Evolutionary conservation across 2,113 vertebrate genomes (phyloP).

Genomic region (Sisor rabdophorus): DNA sequence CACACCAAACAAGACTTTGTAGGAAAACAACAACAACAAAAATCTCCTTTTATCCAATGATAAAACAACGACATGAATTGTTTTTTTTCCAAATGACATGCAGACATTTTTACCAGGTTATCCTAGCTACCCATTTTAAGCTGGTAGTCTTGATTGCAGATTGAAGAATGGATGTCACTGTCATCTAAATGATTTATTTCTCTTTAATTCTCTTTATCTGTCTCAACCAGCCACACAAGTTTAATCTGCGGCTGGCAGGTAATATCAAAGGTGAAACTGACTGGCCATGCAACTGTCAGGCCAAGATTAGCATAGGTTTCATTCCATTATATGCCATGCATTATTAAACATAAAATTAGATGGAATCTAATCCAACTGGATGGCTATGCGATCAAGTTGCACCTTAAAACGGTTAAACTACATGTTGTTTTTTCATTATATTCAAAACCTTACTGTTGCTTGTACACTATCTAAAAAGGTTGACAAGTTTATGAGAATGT

Average conservation of each 20-base stretch:
- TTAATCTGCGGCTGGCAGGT: neutral
- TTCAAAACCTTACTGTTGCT: too few species aligned
- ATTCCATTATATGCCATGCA: neutral
- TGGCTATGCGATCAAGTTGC: too few species aligned
- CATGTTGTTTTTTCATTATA: too few species aligned
- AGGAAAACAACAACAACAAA: too few species aligned
- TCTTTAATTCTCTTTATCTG: neutral
- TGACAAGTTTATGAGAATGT: neutral
- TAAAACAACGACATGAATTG: neutral
- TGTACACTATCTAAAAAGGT: too few species aligned
- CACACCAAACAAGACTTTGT: neutral
- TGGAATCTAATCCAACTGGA: too few species aligned
- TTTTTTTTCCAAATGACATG: neutral
- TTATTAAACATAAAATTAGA: neutral
- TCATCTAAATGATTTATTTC: conserved; percentile 8
- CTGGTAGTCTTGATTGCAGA: too few species aligned
- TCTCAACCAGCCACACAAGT: conserved; percentile 17
- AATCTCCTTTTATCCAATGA: neutral
- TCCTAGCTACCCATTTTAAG: neutral
- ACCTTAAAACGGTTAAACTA: too few species aligned
- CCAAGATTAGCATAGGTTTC: conserved; percentile 14
- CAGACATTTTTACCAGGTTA: neutral
- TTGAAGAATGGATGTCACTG: neutral
- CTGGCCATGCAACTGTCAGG: neutral
- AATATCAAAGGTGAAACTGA: neutral